Evolutionary conservation across 2,888 invertebrate genomes (phyloP).

Genomic region (Ctena decussata): DNA sequence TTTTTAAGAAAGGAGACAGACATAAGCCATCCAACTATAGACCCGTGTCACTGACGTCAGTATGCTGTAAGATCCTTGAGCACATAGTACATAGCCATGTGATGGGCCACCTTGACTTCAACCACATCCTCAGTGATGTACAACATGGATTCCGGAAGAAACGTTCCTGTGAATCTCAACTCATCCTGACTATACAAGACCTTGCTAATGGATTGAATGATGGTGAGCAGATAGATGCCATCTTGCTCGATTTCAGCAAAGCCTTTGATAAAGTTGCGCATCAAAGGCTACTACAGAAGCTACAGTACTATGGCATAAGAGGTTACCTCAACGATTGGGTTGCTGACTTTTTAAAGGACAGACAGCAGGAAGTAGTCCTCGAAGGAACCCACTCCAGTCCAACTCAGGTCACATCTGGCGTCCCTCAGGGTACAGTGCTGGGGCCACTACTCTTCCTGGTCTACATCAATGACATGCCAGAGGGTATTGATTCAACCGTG

Average conservation of each 20-base stretch:
- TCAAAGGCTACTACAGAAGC: background rate
- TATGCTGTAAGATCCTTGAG: too few species aligned
- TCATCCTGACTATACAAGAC: background rate
- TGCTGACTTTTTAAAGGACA: background rate
- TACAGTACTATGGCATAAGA: background rate
- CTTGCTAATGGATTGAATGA: background rate
- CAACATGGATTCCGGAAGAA: background rate
- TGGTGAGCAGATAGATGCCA: background rate
- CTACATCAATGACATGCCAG: background rate
- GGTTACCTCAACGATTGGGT: background rate
- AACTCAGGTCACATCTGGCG: background rate
- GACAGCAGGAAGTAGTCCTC: background rate
- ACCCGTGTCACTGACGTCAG: slow-evolving; percentile 29
- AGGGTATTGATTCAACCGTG: background rate
- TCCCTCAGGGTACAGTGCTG: background rate
- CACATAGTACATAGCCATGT: background rate
- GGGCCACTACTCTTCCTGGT: background rate
- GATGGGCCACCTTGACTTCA: background rate
- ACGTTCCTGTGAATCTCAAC: background rate
- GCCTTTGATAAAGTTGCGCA: background rate
- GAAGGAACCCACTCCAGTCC: background rate
- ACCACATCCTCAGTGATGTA: background rate
- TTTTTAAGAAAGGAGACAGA: slow-evolving; percentile 30
- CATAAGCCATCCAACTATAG: slow-evolving; percentile 21
- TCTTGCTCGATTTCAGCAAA: background rate